Percentiles rank a stretch among this genome's conserved stretches.
phyloP scores from a whole-genome alignment of 2,888 invertebrate genomes.

The Drosophila yooni region DNA sequence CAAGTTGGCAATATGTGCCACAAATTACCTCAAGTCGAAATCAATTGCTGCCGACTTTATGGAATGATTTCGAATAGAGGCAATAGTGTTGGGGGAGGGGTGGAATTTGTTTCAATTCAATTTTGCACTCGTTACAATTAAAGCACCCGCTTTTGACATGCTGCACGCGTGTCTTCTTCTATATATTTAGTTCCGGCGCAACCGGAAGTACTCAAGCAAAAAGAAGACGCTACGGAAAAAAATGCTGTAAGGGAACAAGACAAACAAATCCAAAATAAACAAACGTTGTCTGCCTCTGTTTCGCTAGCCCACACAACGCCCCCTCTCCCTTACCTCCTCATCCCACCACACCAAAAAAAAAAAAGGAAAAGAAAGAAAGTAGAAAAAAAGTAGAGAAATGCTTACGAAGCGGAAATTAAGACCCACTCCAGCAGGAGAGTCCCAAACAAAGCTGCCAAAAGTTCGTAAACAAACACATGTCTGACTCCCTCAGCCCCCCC shows the following conservation, averaged over 20 bases:
- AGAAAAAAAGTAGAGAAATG: constrained; percentile 58
- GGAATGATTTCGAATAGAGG: constrained; percentile 3
- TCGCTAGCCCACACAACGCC: background rate
- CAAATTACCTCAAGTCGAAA: constrained; percentile 49
- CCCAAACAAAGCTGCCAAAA: constrained; percentile 74
- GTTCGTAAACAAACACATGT: constrained; percentile 78
- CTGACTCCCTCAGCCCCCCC: constrained; percentile 34
- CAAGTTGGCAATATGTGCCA: constrained; percentile 45
- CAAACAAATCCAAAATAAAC: constrained; percentile 82
- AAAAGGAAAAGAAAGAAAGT: constrained; percentile 17
- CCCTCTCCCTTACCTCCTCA: background rate
- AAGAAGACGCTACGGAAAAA: constrained; percentile 24
- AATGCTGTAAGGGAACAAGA: constrained; percentile 55
- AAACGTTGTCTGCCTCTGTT: constrained; percentile 50
- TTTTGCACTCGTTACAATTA: constrained; percentile 73
- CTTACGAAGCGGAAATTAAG: constrained; percentile 82
- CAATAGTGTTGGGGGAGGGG: background rate
- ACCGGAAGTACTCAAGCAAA: constrained; percentile 78
- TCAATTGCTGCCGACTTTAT: constrained; percentile 39
- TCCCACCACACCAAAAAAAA: background rate
- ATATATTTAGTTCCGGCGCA: constrained; percentile 64
- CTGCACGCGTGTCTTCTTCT: constrained; percentile 44
- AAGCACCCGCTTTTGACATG: constrained; percentile 47
- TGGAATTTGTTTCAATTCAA: constrained; percentile 55
- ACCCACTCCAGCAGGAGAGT: constrained; percentile 64